These are phyloP conservation scores for Phrynocephalus forsythii DNA, from an alignment of 2,797 vertebrate species.

Conservation along the genomic window DNA sequence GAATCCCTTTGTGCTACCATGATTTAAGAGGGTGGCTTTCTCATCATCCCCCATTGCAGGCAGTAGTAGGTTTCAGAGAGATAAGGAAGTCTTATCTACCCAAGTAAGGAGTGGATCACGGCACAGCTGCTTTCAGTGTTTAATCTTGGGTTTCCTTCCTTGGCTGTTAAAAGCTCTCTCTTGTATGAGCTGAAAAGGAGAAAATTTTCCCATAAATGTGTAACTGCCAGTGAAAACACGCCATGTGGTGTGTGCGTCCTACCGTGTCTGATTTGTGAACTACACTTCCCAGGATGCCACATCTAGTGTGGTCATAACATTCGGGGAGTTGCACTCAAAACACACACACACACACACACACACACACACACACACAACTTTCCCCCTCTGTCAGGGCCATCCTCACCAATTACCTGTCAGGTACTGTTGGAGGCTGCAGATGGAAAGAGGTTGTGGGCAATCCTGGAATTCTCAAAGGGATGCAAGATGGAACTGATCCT, in stretches of 20 bases:
- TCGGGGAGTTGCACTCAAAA: not conserved
- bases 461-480: not conserved
- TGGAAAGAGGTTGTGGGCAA: too few species aligned
- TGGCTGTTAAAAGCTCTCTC: not conserved
- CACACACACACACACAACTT: not conserved
- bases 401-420: too few species aligned
- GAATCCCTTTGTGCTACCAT: not conserved
- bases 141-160: not conserved
- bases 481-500: not conserved
- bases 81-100: constrained; percentile 3
- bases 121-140: not conserved
- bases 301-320: not conserved
- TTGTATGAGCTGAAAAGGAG: not conserved
- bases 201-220: not conserved
- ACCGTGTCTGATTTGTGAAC: not conserved
- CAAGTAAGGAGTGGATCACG: not conserved
- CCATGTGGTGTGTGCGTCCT: too few species aligned
- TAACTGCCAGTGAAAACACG: not conserved
- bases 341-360: too few species aligned
- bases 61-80: not conserved
- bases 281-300: not conserved
- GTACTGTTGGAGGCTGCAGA: too few species aligned
- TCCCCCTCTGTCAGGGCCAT: not conserved
- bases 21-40: not conserved
- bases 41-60: not conserved